A percentile compares a stretch with the other conserved stretches of the same genome.
Conservation (phyloP, 1,140 invertebrate species). For the Danaus melanippus region DNA sequence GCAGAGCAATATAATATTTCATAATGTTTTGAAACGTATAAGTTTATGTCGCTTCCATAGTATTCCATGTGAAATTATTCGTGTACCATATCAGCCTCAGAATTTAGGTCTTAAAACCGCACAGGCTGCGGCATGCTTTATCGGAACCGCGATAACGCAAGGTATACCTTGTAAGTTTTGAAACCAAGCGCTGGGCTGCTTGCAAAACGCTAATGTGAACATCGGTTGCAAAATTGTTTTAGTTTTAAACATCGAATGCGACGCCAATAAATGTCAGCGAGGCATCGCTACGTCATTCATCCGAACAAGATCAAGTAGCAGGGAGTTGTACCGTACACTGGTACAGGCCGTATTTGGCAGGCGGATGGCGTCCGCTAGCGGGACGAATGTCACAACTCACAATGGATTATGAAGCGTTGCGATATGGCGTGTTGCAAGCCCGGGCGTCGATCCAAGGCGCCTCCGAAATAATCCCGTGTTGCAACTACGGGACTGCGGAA, state of each 20-base stretch:
- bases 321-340: conserved; percentile 11
- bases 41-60: conserved; percentile 14
- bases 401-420: conserved; percentile 67
- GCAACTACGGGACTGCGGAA: conserved; percentile 60
- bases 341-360: conserved; percentile 51
- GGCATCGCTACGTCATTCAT: conserved; percentile 32
- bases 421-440: conserved; percentile 67
- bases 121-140: conserved; percentile 55
- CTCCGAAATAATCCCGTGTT: conserved; percentile 65
- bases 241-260: conserved; percentile 66
- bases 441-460: conserved; percentile 64
- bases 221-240: conserved; percentile 71
- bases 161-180: conserved; percentile 54
- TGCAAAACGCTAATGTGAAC: conserved; percentile 70
- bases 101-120: conserved; percentile 66
- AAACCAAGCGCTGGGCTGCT: conserved; percentile 66
- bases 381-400: conserved; percentile 61
- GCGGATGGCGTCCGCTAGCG: conserved; percentile 34
- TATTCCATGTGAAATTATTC: conserved; percentile 10
- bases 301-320: conserved; percentile 46
- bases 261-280: conserved; percentile 28
- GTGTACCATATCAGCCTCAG: conserved; percentile 31
- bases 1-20: conserved; percentile 10
- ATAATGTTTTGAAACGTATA: conserved; percentile 23
- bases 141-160: conserved; percentile 66